Evolutionary conservation across 2,797 vertebrate species (phyloP).

Genomic region (Pitangus sulphuratus): DNA sequence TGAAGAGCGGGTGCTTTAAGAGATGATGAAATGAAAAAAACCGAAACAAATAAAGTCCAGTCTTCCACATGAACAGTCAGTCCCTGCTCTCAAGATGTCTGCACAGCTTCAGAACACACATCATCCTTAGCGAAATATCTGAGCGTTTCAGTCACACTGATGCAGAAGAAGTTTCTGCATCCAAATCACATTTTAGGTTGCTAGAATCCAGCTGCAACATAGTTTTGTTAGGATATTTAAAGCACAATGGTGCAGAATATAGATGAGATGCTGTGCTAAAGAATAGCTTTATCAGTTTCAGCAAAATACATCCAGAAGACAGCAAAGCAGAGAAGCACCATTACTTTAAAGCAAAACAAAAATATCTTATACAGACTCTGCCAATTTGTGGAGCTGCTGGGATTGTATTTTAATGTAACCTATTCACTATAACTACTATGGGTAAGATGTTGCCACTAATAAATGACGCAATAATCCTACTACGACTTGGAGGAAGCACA

Average conservation of each 20-base stretch:
- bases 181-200: slow-evolving; percentile 5
- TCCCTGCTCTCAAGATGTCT: neutral
- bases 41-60: neutral
- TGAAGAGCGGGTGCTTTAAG: neutral
- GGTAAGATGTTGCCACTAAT: neutral
- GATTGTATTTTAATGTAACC: neutral
- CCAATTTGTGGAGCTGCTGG: neutral
- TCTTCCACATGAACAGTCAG: neutral
- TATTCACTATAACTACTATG: neutral
- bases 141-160: neutral
- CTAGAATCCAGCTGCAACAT: slow-evolving; percentile 14
- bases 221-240: slow-evolving; percentile 2
- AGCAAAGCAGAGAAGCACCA: neutral
- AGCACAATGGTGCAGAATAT: neutral
- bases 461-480: neutral
- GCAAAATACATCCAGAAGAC: slow-evolving; percentile 18
- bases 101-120: neutral
- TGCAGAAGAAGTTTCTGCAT: neutral
- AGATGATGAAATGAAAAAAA: neutral
- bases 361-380: neutral
- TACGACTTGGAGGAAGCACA: neutral
- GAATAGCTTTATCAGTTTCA: neutral
- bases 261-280: slow-evolving; percentile 10
- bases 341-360: slow-evolving; percentile 22
- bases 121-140: neutral